A percentile compares a stretch with the other conserved stretches of the same genome.
These are phyloP conservation scores for Aulostomus chinensis DNA, from an alignment of 2,797 vertebrate genomes.

Conservation along the genomic window DNA sequence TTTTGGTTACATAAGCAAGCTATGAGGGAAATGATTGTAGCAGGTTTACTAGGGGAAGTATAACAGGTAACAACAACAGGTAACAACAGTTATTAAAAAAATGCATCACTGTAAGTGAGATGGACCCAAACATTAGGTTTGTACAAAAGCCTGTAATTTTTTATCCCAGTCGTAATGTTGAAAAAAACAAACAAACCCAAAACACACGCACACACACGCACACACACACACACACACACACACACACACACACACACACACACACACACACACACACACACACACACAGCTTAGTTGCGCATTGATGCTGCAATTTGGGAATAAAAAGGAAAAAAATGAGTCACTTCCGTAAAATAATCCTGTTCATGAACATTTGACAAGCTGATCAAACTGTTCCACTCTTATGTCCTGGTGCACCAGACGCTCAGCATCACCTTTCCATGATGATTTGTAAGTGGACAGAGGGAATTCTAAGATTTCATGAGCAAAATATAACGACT, in stretches of 20 bases:
- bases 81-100: conserved; percentile 60
- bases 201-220: background rate
- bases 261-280: no score
- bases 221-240: no score
- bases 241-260: no score
- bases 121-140: conserved; percentile 45
- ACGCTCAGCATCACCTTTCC: no score
- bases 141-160: conserved; percentile 42
- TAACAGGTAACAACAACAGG: conserved; percentile 56
- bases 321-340: conserved; percentile 3
- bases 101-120: conserved; percentile 47
- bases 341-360: conserved; percentile 40
- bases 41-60: conserved; percentile 39
- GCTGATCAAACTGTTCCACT: no score
- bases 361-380: conserved; percentile 34
- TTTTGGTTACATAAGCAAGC: conserved; percentile 59
- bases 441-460: conserved; percentile 35
- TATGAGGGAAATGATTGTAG: conserved; percentile 43
- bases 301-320: conserved; percentile 10
- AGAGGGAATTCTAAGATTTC: conserved; percentile 10
- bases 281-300: conserved; percentile 14
- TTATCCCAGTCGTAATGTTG: conserved; percentile 39
- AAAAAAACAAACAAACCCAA: no score
- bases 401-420: no score
- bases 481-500: no score